phyloP scores from a whole-genome alignment of 2,797 vertebrate species.

The Pyrocephalus nanus region DNA sequence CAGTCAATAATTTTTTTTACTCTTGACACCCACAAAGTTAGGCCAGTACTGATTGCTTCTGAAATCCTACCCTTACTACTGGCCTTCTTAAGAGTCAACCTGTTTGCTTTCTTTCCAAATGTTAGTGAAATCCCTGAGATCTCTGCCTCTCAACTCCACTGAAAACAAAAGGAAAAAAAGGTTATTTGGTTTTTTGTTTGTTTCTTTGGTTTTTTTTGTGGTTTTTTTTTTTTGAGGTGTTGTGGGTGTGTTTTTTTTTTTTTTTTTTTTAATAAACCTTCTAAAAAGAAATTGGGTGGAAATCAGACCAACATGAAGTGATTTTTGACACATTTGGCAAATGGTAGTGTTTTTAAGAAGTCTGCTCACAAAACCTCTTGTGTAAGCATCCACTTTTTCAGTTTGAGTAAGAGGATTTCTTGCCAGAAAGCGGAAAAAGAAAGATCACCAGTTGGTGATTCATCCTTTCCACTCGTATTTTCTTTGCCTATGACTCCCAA shows the following conservation, averaged over 20 bases:
- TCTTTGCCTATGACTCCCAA: background rate
- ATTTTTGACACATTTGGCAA: conserved; percentile 5
- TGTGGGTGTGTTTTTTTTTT: too few species aligned
- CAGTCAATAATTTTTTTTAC: background rate
- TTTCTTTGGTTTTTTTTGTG: too few species aligned
- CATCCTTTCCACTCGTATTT: background rate
- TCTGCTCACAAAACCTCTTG: background rate
- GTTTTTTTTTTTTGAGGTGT: too few species aligned
- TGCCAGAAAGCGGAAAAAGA: background rate
- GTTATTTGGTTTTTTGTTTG: accelerated
- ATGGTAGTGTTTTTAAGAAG: background rate
- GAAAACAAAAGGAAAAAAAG: background rate
- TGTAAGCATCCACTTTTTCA: background rate
- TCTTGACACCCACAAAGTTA: background rate
- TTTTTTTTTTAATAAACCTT: background rate
- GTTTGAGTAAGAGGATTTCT: background rate
- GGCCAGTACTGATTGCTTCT: background rate
- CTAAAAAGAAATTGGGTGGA: accelerated
- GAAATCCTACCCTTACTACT: background rate
- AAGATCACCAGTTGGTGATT: background rate
- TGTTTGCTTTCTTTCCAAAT: background rate
- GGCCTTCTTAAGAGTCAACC: background rate
- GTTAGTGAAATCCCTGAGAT: background rate
- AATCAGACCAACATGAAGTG: background rate
- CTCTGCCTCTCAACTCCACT: background rate